Conservation (phyloP, 1,140 invertebrate species). For the Rhizoglyphus robini region DNA sequence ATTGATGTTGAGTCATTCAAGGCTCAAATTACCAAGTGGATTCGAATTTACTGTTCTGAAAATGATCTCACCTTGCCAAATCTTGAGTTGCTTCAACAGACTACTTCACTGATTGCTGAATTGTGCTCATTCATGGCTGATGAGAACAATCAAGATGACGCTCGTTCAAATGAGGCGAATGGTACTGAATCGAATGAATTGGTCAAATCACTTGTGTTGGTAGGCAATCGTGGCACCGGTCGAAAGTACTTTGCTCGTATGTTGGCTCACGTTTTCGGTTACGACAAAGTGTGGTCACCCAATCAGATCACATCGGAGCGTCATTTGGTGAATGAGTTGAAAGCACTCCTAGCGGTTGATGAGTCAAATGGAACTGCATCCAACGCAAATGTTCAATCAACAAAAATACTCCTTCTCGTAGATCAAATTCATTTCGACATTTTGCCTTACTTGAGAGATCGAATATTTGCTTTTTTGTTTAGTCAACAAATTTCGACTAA, state of each 20-base stretch:
- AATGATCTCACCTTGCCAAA: neutral
- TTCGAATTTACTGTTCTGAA: neutral
- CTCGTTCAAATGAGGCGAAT: neutral
- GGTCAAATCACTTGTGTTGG: neutral
- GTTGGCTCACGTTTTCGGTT: conserved; percentile 15
- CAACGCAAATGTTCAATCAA: neutral
- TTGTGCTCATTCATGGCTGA: conserved; percentile 12
- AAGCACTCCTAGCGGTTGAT: neutral
- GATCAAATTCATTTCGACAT: conserved; percentile 21
- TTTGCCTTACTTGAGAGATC: conserved; percentile 10
- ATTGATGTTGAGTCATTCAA: neutral
- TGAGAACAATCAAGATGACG: neutral
- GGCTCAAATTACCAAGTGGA: neutral
- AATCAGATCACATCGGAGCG: conserved; percentile 4
- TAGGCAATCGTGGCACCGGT: conserved; percentile 13
- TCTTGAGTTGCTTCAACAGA: neutral
- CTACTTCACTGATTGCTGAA: conserved; percentile 3
- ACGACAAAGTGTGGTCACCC: conserved; percentile 19
- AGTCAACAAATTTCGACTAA: neutral
- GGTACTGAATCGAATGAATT: neutral
- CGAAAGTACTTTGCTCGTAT: conserved; percentile 7
- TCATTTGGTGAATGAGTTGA: conserved; percentile 18
- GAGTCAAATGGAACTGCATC: neutral
- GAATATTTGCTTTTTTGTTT: conserved; percentile 5
- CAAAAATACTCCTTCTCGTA: conserved; percentile 19